Conservation (phyloP, 2,797 vertebrate genomes). For the Bufotes viridis region DNA sequence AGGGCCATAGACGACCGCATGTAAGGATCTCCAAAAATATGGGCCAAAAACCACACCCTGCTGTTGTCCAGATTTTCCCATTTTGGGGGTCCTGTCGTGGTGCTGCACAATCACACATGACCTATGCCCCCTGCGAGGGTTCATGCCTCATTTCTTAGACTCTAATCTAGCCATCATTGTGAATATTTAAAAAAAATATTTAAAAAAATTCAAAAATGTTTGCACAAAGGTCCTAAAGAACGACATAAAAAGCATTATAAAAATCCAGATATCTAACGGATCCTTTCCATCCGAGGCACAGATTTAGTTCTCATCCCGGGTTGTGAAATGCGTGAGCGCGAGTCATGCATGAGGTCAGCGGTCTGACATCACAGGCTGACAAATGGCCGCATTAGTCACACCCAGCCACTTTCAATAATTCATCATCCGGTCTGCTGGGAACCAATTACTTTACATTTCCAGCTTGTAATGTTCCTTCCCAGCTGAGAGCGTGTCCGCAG, state of each 20-base stretch:
- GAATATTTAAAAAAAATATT: no score
- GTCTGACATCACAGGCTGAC: constrained; percentile 38
- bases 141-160: no score
- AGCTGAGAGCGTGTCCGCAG: not conserved
- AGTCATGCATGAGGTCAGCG: constrained; percentile 23
- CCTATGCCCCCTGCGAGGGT: not conserved
- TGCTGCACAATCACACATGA: not conserved
- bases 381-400: constrained; percentile 37
- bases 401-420: not conserved
- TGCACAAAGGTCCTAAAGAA: no score
- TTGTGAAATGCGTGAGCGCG: not conserved
- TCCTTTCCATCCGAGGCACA: no score
- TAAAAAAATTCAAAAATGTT: no score
- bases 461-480: not conserved
- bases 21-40: no score
- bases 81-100: not conserved
- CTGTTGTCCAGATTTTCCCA: not conserved
- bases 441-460: constrained; percentile 7
- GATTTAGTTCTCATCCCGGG: not conserved
- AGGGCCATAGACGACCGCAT: no score
- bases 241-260: no score
- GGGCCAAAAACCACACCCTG: not conserved
- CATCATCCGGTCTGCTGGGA: constrained; percentile 24
- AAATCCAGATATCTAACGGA: no score
- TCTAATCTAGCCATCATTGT: no score